phyloP scores from a whole-genome alignment of 1,140 invertebrate species.

The Drosophila sucinea region DNA sequence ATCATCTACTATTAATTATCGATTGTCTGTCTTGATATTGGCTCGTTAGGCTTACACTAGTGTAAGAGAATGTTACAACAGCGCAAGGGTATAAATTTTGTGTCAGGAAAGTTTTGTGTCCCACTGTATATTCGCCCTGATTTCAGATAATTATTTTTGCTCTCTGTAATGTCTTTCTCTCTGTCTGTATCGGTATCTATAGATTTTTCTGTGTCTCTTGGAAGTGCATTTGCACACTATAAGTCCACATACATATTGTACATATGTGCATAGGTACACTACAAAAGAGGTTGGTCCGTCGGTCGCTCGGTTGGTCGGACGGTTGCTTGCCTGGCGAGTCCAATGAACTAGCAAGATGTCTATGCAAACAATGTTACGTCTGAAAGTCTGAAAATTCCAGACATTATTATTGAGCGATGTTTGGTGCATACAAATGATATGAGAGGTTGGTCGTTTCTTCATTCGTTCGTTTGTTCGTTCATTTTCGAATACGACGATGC shows the following conservation, averaged over 20 bases:
- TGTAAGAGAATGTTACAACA: no score
- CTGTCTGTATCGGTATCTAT: background rate
- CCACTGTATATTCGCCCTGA: no score
- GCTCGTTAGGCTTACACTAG: no score
- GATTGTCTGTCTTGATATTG: no score
- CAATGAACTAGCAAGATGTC: slow-evolving; percentile 13
- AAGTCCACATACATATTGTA: background rate
- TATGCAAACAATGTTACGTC: slow-evolving; percentile 27
- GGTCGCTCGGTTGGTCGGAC: no score
- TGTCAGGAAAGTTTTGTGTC: no score
- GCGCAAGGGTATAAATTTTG: no score
- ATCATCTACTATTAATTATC: no score
- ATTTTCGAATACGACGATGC: background rate
- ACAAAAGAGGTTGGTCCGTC: slow-evolving; percentile 5
- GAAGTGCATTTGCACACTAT: background rate
- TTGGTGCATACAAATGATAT: slow-evolving; percentile 43
- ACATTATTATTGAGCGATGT: slow-evolving; percentile 36
- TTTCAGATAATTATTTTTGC: no score
- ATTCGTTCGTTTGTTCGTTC: background rate
- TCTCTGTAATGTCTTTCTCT: no score
- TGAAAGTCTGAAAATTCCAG: slow-evolving; percentile 39
- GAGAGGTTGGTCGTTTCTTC: background rate
- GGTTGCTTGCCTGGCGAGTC: background rate
- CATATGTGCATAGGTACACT: background rate
- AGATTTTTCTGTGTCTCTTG: background rate